Evolutionary conservation across 2,888 invertebrate genomes (phyloP), one percentile per base, ranked within the genome.

Genomic region (Lasius fuliginosus): DNA sequence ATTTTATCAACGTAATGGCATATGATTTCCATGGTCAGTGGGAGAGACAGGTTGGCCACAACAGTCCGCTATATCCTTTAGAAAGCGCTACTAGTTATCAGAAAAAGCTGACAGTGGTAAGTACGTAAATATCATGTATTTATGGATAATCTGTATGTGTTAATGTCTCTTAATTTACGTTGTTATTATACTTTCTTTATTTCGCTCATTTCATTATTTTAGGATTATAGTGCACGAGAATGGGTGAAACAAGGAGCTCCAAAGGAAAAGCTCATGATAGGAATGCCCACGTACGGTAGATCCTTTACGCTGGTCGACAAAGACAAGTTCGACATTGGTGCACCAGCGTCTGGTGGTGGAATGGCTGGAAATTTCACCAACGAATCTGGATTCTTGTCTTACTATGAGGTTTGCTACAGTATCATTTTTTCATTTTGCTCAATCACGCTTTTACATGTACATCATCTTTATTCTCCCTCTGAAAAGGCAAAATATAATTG

Each of bases 11-110:
- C 94, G 97, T 99, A 12, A 98, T 99, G 98, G 98, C 98, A 0
- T 99, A 99, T 93, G 99, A 99, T 94, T 99, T 99, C 96, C 98
- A 98, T 93, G 99, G 99, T 0, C 98, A 98, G 94, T 99, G 98
- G 98, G 98, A 99, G 94, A 96, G 98, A 84, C 98, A 98, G 88
- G 98, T 99, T 2, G 98, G 98, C 6, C 99, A 99, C 95, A 99
- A 99, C 95, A 98, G 98, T 76, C 99, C 99, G 0, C 96, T 99
- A 0, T 98, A 97, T 95, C 97, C 99, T 0, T 95, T 99, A 36
- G 98, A 98, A 94, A 97, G 98, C 90, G 98, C 98, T 30, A 98
- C 98, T 4, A 97, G 98, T 92, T 98, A 98, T 94, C 98, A 98
- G 95, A 98, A 98, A 96, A 98, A 98, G 95, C 96, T 99, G 74